Percentiles rank a stretch among this genome's conserved stretches.
Conservation (phyloP, 2,113 vertebrate genomes). For the human region DNA sequence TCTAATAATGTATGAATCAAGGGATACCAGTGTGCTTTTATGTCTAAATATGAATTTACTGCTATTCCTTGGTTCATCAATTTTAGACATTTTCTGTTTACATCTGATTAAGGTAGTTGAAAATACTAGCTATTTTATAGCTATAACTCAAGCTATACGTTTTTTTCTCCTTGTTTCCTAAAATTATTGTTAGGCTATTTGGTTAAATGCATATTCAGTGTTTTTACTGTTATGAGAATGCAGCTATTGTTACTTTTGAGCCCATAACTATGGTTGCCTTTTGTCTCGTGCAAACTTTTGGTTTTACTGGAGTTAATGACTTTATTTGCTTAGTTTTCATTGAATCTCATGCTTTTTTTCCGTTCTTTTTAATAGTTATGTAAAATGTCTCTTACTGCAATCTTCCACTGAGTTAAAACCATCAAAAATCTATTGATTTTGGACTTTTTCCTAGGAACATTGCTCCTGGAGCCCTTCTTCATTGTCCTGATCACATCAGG, state of each 20-base stretch:
- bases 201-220: background rate
- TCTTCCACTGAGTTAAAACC: background rate
- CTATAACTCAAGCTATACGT: background rate
- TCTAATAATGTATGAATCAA: background rate
- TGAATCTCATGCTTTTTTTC: background rate
- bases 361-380: background rate
- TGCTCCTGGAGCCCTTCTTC: background rate
- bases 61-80: background rate
- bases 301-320: background rate
- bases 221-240: background rate
- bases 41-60: slow-evolving; percentile 7
- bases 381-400: background rate
- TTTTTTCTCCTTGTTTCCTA: background rate
- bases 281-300: background rate
- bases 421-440: background rate
- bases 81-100: background rate
- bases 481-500: background rate
- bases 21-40: slow-evolving; percentile 4
- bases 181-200: background rate
- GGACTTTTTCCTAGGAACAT: background rate
- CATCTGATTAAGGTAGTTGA: background rate
- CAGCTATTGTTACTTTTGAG: background rate
- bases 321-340: slow-evolving; percentile 17
- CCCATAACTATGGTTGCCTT: background rate
- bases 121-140: background rate